Percentiles rank a stretch among this genome's conserved stretches.
phyloP scores from a whole-genome alignment of 2,888 invertebrate genomes.

The Brachypterus glaber region DNA sequence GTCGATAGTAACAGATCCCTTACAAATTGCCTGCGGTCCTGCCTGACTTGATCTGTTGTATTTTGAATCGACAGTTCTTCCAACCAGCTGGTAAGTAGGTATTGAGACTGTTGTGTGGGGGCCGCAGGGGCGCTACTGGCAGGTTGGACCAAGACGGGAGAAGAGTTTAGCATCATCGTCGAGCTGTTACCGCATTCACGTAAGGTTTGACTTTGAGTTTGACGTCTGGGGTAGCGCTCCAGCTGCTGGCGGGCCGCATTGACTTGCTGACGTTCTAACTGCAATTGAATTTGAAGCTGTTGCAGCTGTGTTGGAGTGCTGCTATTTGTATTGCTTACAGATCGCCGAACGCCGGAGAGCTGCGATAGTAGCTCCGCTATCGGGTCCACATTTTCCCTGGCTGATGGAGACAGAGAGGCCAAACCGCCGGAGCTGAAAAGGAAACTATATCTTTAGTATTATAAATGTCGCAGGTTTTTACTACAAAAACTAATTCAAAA shows the following conservation, averaged over 20 bases:
- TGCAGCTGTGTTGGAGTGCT: constrained; percentile 73
- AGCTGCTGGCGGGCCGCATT: constrained; percentile 78
- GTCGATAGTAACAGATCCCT: constrained; percentile 60
- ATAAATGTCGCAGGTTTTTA: no score
- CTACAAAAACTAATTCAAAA: no score
- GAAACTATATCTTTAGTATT: no score
- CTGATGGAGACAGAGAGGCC: constrained; percentile 77
- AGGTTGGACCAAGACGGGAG: constrained; percentile 33
- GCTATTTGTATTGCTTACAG: constrained; percentile 45
- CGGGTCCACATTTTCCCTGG: constrained; percentile 90
- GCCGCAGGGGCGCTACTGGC: constrained; percentile 31
- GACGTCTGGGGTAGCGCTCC: constrained; percentile 79
- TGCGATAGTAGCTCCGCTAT: constrained; percentile 93
- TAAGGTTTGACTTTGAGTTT: constrained; percentile 48
- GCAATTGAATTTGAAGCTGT: constrained; percentile 91
- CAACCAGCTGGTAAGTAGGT: constrained; percentile 31
- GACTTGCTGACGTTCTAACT: constrained; percentile 82
- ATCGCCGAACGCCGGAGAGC: constrained; percentile 83
- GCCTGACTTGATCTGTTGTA: constrained; percentile 47
- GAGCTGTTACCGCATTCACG: constrained; percentile 26
- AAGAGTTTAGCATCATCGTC: constrained; percentile 36
- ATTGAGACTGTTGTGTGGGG: constrained; percentile 35
- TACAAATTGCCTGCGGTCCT: constrained; percentile 58
- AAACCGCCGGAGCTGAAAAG: constrained; percentile 70
- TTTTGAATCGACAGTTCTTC: constrained; percentile 49